These are phyloP conservation scores for mouse (Mus musculus) DNA, from an alignment of 2,113 vertebrate genomes.

Conservation along the genomic window GRCm39 chr2:74343501-74344000, in stretches of 20 bases:
- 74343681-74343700: background rate
- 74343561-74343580: background rate
- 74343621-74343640: conserved; percentile 3
- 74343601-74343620: conserved; percentile 12
- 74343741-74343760: background rate
- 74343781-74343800: conserved; percentile 45
- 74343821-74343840: conserved; percentile 28
- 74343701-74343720: background rate
- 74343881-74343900: conserved; percentile 64
- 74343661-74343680: background rate
- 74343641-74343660: background rate
- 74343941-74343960: conserved; percentile 72
- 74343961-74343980: conserved; percentile 78
- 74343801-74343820: conserved; percentile 54
- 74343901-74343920: background rate
- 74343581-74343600: background rate
- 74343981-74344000: conserved; percentile 43
- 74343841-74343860: conserved; percentile 48
- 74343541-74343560: background rate
- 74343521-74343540: background rate
- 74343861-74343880: conserved; percentile 43
- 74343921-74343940: conserved; percentile 66
- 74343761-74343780: conserved; percentile 19
- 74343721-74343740: background rate
- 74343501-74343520: background rate